These are phyloP conservation scores for Orthosia gracilis DNA, from an alignment of 2,888 invertebrate genomes.

Conservation along the genomic window DNA sequence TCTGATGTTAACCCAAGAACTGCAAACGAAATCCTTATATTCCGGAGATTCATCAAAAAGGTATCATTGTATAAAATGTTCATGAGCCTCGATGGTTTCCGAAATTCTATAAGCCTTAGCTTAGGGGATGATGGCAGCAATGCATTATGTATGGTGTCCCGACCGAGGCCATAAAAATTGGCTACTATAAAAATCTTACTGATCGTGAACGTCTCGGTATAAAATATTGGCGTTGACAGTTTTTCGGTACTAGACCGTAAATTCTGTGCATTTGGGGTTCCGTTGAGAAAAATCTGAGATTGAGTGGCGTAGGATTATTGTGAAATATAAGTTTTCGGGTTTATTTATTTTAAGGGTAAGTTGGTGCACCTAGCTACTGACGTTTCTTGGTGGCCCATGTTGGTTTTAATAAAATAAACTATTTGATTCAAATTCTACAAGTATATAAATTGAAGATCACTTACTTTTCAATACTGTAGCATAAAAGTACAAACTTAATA, in stretches of 20 bases:
- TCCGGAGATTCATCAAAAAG: constrained; percentile 11
- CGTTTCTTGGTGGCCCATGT: too few relatives aligned
- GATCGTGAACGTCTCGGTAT: constrained; percentile 43
- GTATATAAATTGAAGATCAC: too few relatives aligned
- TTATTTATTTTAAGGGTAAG: too few relatives aligned
- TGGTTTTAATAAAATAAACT: too few relatives aligned
- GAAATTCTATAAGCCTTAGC: constrained; percentile 59
- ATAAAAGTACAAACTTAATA: too few relatives aligned
- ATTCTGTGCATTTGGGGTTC: constrained; percentile 21
- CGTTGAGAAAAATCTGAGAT: not conserved
- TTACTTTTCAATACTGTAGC: too few relatives aligned
- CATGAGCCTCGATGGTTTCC: constrained; percentile 12
- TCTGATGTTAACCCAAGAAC: not conserved
- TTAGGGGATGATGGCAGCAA: constrained; percentile 39
- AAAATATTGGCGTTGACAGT: constrained; percentile 58
- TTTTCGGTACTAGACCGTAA: constrained; percentile 32
- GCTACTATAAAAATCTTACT: constrained; percentile 60
- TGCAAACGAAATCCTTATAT: constrained; percentile 12
- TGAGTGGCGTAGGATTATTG: not conserved
- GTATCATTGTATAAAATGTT: constrained; percentile 29
- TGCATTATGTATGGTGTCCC: constrained; percentile 63
- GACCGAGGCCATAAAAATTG: constrained; percentile 58
- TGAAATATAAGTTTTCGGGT: not conserved
- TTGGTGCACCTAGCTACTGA: too few relatives aligned
- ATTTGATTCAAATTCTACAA: too few relatives aligned